These are phyloP conservation scores for Diarsia mendica DNA, from an alignment of 2,888 invertebrate species.

Conservation along the genomic window DNA sequence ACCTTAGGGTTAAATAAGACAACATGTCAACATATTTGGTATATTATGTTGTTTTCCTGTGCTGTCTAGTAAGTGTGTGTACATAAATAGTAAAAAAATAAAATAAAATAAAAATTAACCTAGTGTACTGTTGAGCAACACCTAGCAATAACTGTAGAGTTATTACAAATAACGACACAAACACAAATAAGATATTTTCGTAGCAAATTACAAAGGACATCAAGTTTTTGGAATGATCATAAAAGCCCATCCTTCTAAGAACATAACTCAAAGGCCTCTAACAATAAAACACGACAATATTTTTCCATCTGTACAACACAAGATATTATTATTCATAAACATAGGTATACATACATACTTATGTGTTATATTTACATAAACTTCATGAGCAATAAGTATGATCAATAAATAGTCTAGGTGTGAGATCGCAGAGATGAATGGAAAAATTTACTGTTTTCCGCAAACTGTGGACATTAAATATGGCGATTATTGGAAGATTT, in stretches of 20 bases:
- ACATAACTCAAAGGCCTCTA: constrained; percentile 3
- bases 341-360: constrained; percentile 8
- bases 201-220: neutral
- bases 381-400: constrained; percentile 36
- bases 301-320: constrained; percentile 30
- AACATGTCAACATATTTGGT: no score
- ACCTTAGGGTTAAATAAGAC: no score
- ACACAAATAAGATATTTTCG: neutral
- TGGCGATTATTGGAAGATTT: constrained; percentile 28
- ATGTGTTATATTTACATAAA: constrained; percentile 44
- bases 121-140: neutral
- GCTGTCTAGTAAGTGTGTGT: no score
- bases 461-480: constrained; percentile 4
- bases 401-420: constrained; percentile 53
- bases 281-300: constrained; percentile 13
- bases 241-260: neutral
- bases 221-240: neutral
- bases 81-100: no score
- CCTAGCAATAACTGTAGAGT: neutral
- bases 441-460: constrained; percentile 45
- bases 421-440: constrained; percentile 46
- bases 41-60: no score
- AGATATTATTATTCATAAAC: constrained; percentile 23
- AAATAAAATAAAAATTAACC: neutral
- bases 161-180: no score